These are phyloP conservation scores for Torymus aiolomorphi DNA, from an alignment of 2,888 invertebrate genomes.

Conservation along the genomic window DNA sequence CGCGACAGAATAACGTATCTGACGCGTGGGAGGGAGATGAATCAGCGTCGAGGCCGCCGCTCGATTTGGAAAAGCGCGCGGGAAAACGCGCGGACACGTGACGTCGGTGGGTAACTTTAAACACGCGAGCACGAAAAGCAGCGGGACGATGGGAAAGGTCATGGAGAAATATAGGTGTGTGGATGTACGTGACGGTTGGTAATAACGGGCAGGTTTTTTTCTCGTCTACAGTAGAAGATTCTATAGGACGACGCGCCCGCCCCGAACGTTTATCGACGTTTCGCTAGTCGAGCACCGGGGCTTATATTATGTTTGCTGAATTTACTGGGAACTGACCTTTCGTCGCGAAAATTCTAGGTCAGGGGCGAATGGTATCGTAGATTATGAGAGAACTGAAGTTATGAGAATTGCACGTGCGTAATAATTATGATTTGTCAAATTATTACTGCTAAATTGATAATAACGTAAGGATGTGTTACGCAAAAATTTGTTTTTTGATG, in stretches of 20 bases:
- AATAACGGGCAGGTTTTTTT: not conserved
- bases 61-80: slow-evolving; percentile 40
- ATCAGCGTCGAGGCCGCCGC: slow-evolving; percentile 9
- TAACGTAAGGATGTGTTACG: too few relatives aligned
- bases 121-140: not conserved
- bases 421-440: too few relatives aligned
- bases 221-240: not conserved
- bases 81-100: not conserved
- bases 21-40: slow-evolving; percentile 7
- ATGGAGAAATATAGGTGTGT: too few relatives aligned
- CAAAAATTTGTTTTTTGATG: too few relatives aligned
- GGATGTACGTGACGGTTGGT: not conserved
- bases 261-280: slow-evolving; percentile 20
- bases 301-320: too few relatives aligned
- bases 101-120: not conserved
- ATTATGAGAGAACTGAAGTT: too few relatives aligned
- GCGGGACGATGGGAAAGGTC: not conserved
- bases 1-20: not conserved
- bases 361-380: too few relatives aligned
- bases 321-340: too few relatives aligned
- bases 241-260: not conserved
- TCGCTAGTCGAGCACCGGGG: too few relatives aligned
- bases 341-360: too few relatives aligned
- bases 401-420: too few relatives aligned
- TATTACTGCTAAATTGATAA: too few relatives aligned